A percentile compares a stretch with the other conserved stretches of the same genome.
Conservation (phyloP, 2,888 invertebrate genomes). For the Brenthis ino region DNA sequence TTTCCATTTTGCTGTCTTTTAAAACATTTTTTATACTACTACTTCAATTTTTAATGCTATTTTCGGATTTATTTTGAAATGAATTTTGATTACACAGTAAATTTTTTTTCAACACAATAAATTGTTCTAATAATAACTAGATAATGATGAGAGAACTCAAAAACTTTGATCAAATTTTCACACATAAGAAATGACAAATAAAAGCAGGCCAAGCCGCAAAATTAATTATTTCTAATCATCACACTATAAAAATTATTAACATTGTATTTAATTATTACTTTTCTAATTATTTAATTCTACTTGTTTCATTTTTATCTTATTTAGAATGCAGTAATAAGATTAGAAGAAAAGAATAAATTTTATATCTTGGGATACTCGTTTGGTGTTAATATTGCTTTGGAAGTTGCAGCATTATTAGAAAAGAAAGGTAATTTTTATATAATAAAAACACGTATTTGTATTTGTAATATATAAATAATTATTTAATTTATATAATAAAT, state of each 20-base stretch:
- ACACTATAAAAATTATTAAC: too few species aligned
- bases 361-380: constrained; percentile 1
- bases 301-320: too few species aligned
- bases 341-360: constrained; percentile 12
- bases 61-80: too few species aligned
- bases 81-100: too few species aligned
- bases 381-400: constrained; percentile 12
- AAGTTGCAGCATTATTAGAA: constrained; percentile 4
- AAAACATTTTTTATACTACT: too few species aligned
- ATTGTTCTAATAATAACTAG: too few species aligned
- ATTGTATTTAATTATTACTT: background rate
- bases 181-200: background rate
- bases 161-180: background rate
- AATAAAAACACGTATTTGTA: background rate
- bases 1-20: too few species aligned
- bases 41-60: too few species aligned
- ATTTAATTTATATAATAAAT: too few species aligned
- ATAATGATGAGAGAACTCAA: background rate
- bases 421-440: constrained; percentile 2
- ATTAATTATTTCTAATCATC: too few species aligned
- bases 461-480: background rate
- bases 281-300: background rate
- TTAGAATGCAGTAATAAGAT: constrained; percentile 4
- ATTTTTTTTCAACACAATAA: too few species aligned
- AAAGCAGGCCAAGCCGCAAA: too few species aligned